These are phyloP conservation scores for Lagothrix lagotricha DNA, from an alignment of 2,797 vertebrate species.

Conservation along the genomic window DNA sequence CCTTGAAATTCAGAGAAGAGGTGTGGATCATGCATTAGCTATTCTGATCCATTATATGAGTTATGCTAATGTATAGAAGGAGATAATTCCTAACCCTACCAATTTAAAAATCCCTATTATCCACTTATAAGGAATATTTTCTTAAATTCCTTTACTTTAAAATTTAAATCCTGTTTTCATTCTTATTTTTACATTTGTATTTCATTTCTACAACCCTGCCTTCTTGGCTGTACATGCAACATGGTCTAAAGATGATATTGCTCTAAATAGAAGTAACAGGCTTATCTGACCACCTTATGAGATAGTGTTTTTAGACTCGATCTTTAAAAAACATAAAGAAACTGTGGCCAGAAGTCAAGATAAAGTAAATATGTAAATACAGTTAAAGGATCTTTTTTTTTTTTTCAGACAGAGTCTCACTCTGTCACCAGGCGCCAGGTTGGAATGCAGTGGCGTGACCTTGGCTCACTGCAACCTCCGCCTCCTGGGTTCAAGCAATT, in stretches of 20 bases:
- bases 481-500: too few relatives aligned
- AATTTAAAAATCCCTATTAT: neutral
- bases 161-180: conserved; percentile 18
- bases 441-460: too few relatives aligned
- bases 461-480: too few relatives aligned
- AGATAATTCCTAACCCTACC: neutral
- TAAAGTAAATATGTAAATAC: neutral
- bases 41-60: neutral
- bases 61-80: neutral
- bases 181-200: neutral
- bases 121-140: neutral
- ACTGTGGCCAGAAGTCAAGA: neutral
- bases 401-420: too few relatives aligned
- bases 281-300: neutral
- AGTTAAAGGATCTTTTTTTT: neutral
- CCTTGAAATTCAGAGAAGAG: neutral
- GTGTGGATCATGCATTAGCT: neutral
- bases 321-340: neutral
- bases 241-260: conserved; percentile 16
- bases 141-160: conserved; percentile 38
- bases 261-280: neutral
- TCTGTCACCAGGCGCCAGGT: too few relatives aligned
- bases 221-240: neutral
- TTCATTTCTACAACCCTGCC: neutral
- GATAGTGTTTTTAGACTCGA: neutral